Evolutionary conservation across 2,888 invertebrate genomes (phyloP).

Genomic region (Perizoma flavofasciatum): DNA sequence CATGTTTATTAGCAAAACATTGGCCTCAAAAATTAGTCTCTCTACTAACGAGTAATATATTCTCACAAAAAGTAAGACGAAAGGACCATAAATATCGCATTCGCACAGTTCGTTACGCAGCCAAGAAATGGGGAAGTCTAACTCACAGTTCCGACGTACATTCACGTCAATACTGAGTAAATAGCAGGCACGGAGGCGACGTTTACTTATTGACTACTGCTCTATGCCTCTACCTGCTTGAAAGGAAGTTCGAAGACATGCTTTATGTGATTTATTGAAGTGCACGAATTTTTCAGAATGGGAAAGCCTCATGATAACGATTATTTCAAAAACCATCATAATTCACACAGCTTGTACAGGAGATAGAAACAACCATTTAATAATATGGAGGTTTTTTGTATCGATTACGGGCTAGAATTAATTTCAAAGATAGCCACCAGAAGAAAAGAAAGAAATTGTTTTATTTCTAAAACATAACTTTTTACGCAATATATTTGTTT

Average conservation of each 20-base stretch:
- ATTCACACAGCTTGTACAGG: no score
- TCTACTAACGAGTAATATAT: conserved; percentile 44
- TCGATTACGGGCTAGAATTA: no score
- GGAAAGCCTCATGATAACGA: no score
- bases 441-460: no score
- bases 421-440: no score
- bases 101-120: conserved; percentile 55
- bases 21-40: conserved; percentile 28
- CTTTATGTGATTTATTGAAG: not conserved
- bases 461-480: no score
- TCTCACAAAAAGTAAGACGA: conserved; percentile 48
- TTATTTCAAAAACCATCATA: no score
- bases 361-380: no score
- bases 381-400: no score
- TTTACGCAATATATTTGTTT: no score
- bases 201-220: conserved; percentile 16
- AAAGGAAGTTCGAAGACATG: not conserved
- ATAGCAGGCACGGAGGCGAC: conserved; percentile 11
- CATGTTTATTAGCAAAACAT: conserved; percentile 39
- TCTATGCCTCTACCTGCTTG: conserved; percentile 10
- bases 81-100: conserved; percentile 52
- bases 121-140: conserved; percentile 46
- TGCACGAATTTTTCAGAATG: not conserved
- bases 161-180: conserved; percentile 25
- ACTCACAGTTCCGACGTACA: conserved; percentile 40